Evolutionary conservation across 2,888 invertebrate species (phyloP), one percentile per base, ranked within the genome.

Genomic region (Therioaphis trifolii): DNA sequence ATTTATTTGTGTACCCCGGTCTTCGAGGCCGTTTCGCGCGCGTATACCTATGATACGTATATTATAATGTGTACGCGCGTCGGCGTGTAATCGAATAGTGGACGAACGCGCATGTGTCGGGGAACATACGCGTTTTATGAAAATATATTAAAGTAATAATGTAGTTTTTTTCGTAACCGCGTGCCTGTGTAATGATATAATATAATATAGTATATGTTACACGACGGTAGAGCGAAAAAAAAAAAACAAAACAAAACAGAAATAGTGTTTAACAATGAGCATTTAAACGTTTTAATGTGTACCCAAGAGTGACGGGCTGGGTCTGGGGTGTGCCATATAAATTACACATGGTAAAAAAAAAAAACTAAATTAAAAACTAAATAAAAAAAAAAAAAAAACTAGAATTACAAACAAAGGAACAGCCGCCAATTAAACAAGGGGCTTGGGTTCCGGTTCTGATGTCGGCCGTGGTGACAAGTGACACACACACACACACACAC

Each of bases 381-480:
- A 72, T 63, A 63, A 35, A 49, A 58, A 24, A 58, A 40, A 75
- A 46, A 43, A 58, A 69, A 69, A 80, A 49, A 24, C 24, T 63
- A 74, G 82, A 82, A 82, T 82, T 82, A 82, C 82, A 82, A 82
- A 82, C 82, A 82, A 82, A 74, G 82, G 82, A 82, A 82, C 82
- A 82, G 63, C 82, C 82, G 82, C 72, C 82, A 74, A 82, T 82
- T 82, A 82, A 82, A 82, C 82, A 74, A 63, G 74, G 82, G 82
- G 63, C 52, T 74, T 74, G 80, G 82, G 82, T 82, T 82, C 82
- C 82, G 82, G 82, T 82, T 74, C 72, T 82, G 58, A 46, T 21
- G 80, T 63, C 35, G 71, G 46, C 49, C 18, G 63, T 63, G 72
- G 63, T 63, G 82, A 82, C 82, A 82, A 82, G 82, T 82, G 74